Evolutionary conservation across 2,797 vertebrate species (phyloP), one percentile per base, ranked within the genome.

Genomic region (Paguma larvata): DNA sequence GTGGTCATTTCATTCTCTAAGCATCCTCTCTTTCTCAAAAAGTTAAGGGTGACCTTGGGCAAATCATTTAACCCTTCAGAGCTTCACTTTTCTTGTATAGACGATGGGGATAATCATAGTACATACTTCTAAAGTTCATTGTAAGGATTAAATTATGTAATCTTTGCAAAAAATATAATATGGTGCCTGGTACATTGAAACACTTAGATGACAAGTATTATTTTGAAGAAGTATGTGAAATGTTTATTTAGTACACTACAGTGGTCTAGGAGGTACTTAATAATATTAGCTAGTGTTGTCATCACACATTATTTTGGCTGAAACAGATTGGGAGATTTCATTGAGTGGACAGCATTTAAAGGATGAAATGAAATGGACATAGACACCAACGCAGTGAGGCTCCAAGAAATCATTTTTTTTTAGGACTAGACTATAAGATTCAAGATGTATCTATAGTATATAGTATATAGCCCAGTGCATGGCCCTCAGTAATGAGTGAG

Each of bases 231-330:
- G 11, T 6, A 41, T 44, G 7, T 1, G 10, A 59, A 63, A 4
- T 72, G 34, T n/a, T 87, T 78, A 46, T n/a, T 85, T 73, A 46
- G 44, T 46, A 68, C 1, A 86, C 63, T 34, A 34, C 14, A 12
- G 6, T 48, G 32, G 44, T n/a, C 27, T 38, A 86, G 32, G 53
- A 65, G 6, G 14, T 41, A 67, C 59, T 72, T 72, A 46, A 48
- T 77, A 72, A 34, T 6, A 0, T 62, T 72, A 78, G 23, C 30
- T 59, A 46, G 59, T 91, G 8, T 65, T 63, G 25, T 46, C 15
- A 87, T 75, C 95, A 75, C 63, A 89, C n/a, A 46, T 53, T 82
- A 85, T 41, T 88, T 85, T 90, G 32, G n/a, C 15, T 88, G 77
- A 95, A 95, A 67, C 9, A 34, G 59, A 30, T 44, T 34, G 56